These are phyloP conservation scores for Orientallactaga bullata DNA, from an alignment of 2,113 vertebrate species.

Conservation along the genomic window DNA sequence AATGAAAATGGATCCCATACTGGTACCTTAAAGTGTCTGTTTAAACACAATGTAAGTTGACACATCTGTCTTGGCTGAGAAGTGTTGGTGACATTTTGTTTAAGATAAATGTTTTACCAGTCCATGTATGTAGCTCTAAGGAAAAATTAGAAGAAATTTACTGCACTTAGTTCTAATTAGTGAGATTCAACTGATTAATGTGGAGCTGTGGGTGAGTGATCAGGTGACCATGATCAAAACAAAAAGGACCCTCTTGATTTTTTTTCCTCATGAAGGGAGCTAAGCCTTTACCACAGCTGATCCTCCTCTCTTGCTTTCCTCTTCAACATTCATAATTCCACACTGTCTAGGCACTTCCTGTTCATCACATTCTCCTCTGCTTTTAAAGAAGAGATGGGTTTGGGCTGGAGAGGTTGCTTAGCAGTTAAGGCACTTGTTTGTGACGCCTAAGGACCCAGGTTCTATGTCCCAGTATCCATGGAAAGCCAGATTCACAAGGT, in stretches of 20 bases:
- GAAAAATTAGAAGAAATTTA: slow-evolving; percentile 40
- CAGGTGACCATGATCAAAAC: background rate
- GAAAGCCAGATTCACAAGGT: no score
- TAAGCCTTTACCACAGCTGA: background rate
- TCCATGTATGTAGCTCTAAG: background rate
- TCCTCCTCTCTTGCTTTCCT: background rate
- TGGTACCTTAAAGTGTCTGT: background rate
- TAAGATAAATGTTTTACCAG: background rate
- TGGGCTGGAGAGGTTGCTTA: no score
- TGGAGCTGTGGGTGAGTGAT: background rate
- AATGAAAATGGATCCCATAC: slow-evolving; percentile 20
- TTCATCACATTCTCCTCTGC: background rate
- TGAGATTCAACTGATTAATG: background rate
- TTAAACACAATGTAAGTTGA: slow-evolving; percentile 2
- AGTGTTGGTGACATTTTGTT: slow-evolving; percentile 24
- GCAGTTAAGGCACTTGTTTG: no score
- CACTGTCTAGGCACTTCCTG: background rate
- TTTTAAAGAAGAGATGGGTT: background rate
- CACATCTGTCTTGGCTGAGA: background rate
- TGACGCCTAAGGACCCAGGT: no score
- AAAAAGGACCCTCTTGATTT: background rate
- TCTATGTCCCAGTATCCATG: no score
- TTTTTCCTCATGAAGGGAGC: background rate
- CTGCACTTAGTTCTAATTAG: background rate
- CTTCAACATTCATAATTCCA: background rate